A percentile compares a stretch with the other conserved stretches of the same genome.
These are phyloP conservation scores for Halichoeres trimaculatus DNA, from an alignment of 2,113 vertebrate genomes.

Conservation along the genomic window DNA sequence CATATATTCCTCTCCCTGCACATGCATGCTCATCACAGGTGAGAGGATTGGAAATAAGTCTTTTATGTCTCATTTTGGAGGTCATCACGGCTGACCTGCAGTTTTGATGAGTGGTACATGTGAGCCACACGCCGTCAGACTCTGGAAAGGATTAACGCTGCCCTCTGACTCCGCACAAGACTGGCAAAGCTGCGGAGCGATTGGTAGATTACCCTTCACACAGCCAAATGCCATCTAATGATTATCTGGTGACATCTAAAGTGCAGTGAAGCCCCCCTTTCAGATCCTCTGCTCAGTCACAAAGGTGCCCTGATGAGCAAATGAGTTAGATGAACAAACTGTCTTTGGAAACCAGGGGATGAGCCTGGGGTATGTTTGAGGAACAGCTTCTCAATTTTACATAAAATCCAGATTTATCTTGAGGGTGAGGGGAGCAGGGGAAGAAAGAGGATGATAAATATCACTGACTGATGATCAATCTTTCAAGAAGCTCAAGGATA, in stretches of 20 bases:
- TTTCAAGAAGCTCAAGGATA: no score
- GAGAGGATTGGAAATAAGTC: conserved; percentile 29
- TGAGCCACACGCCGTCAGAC: conserved; percentile 21
- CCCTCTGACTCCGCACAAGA: conserved; percentile 62
- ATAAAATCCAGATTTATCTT: conserved; percentile 4
- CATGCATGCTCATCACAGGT: conserved; percentile 55
- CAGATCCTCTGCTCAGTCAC: conserved; percentile 16
- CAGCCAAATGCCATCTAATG: conserved; percentile 61
- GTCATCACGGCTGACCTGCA: conserved; percentile 13
- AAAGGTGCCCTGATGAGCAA: conserved; percentile 7
- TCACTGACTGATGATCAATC: no score
- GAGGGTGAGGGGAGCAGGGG: background rate
- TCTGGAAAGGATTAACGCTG: conserved; percentile 67
- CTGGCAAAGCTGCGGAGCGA: conserved; percentile 47
- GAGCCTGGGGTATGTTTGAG: background rate
- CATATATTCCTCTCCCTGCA: background rate
- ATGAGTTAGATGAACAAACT: conserved; percentile 9
- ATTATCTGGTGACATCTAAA: conserved; percentile 52
- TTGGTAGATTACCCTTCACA: conserved; percentile 68
- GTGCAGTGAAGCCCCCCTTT: conserved; percentile 15
- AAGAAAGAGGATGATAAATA: background rate
- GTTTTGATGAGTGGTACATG: conserved; percentile 65
- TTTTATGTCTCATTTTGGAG: conserved; percentile 56
- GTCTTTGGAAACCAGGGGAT: background rate
- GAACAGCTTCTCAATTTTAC: conserved; percentile 5